A percentile compares a stretch with the other conserved stretches of the same genome.
Conservation (phyloP, 2,888 invertebrate genomes). For the Frankliniella fusca region DNA sequence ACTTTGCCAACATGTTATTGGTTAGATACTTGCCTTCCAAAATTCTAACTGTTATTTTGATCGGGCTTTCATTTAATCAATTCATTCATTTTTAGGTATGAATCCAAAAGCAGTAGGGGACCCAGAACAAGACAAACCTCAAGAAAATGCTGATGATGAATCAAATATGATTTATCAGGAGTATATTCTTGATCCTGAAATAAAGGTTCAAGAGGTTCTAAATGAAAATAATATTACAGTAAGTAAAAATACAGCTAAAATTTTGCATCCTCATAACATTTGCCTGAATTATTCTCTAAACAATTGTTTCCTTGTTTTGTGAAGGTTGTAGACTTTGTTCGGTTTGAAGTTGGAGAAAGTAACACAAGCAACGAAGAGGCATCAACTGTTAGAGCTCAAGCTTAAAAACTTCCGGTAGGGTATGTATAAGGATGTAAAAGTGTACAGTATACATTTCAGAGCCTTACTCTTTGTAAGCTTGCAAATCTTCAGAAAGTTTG, state of each 20-base stretch:
- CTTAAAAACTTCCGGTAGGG: neutral
- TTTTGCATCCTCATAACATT: neutral
- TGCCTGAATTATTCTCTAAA: neutral
- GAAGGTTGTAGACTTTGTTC: conserved; percentile 69
- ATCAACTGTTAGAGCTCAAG: conserved; percentile 31
- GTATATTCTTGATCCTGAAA: conserved; percentile 71
- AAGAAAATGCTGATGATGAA: conserved; percentile 68
- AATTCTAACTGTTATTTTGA: neutral
- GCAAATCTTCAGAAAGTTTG: neutral
- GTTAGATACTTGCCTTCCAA: conserved; percentile 45
- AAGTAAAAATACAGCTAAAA: neutral
- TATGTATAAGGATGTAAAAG: too few species aligned
- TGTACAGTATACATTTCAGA: neutral
- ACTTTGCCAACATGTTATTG: conserved; percentile 90
- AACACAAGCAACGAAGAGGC: conserved; percentile 35
- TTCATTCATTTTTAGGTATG: conserved; percentile 54
- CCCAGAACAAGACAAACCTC: conserved; percentile 57
- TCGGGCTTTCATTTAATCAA: conserved; percentile 21
- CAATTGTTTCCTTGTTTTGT: neutral
- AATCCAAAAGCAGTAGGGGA: conserved; percentile 72
- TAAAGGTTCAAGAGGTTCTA: conserved; percentile 57
- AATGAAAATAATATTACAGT: conserved; percentile 38
- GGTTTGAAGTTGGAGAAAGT: conserved; percentile 82
- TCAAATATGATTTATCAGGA: conserved; percentile 79
- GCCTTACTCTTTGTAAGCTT: neutral